These are phyloP conservation scores for Pseudomyrmex gracilis DNA, from an alignment of 1,140 invertebrate genomes.

Conservation along the genomic window DNA sequence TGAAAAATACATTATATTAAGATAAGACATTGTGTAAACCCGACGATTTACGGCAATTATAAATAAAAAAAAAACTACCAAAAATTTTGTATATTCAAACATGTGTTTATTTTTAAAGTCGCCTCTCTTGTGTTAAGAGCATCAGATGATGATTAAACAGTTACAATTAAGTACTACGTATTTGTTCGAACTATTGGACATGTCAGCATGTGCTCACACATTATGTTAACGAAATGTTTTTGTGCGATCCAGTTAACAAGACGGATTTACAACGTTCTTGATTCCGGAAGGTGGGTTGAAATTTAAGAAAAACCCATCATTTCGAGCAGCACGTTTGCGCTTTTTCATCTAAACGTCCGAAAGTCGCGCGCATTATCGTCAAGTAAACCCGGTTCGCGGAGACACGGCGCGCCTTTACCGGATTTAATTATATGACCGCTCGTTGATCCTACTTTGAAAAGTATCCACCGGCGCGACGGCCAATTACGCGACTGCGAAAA, in stretches of 20 bases:
- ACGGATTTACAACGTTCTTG: conserved; percentile 23
- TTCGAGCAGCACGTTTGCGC: conserved; percentile 46
- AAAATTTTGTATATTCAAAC: neutral
- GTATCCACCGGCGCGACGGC: conserved; percentile 45
- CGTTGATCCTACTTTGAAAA: conserved; percentile 60
- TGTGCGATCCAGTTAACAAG: conserved; percentile 35
- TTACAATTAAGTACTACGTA: neutral
- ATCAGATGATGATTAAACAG: neutral
- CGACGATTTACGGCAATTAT: conserved; percentile 7
- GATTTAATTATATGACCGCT: conserved; percentile 68
- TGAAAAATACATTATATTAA: conserved; percentile 52
- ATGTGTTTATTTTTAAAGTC: neutral
- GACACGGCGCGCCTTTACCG: conserved; percentile 57
- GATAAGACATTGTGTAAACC: conserved; percentile 22
- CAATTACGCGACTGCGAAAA: conserved; percentile 66
- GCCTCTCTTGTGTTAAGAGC: neutral
- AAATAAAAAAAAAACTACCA: neutral
- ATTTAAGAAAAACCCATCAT: conserved; percentile 21
- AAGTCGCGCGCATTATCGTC: conserved; percentile 35
- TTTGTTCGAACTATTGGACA: neutral
- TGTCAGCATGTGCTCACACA: neutral
- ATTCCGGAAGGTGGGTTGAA: neutral
- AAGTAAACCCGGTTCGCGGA: conserved; percentile 38
- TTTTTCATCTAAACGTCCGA: conserved; percentile 66
- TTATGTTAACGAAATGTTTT: neutral